These are phyloP conservation scores for Polyommatus icarus DNA, from an alignment of 2,888 invertebrate genomes.

Conservation along the genomic window DNA sequence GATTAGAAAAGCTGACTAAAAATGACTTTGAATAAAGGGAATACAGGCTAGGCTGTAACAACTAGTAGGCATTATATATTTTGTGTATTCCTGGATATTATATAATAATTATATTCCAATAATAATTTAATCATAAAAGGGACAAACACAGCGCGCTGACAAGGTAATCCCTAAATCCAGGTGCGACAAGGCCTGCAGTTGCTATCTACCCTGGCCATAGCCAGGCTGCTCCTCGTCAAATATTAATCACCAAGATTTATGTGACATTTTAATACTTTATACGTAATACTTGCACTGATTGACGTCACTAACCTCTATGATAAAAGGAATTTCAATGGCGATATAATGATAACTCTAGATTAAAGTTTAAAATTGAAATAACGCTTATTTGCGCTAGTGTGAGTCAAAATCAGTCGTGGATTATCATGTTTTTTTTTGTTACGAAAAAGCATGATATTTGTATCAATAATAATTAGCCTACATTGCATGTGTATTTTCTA, in stretches of 20 bases:
- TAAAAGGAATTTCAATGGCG: not conserved
- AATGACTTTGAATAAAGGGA: too few species aligned
- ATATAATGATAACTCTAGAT: not conserved
- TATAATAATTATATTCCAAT: not conserved
- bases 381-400: not conserved
- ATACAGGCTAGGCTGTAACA: too few species aligned
- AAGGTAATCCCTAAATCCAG: constrained; percentile 64
- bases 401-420: not conserved
- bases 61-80: too few species aligned
- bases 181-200: constrained; percentile 33
- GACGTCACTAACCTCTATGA: not conserved
- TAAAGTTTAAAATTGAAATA: not conserved
- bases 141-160: constrained; percentile 42
- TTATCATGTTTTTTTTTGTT: not conserved
- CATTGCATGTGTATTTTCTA: too few species aligned
- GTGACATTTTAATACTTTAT: constrained; percentile 29
- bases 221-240: constrained; percentile 26
- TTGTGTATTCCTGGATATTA: too few species aligned
- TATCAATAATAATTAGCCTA: too few species aligned
- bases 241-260: constrained; percentile 24
- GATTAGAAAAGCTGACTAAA: too few species aligned
- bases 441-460: not conserved
- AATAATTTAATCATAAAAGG: not conserved
- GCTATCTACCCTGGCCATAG: constrained; percentile 24
- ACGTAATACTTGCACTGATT: constrained; percentile 11